phyloP scores from a whole-genome alignment of 2,888 invertebrate species.

The Drosophila subquinaria region DNA sequence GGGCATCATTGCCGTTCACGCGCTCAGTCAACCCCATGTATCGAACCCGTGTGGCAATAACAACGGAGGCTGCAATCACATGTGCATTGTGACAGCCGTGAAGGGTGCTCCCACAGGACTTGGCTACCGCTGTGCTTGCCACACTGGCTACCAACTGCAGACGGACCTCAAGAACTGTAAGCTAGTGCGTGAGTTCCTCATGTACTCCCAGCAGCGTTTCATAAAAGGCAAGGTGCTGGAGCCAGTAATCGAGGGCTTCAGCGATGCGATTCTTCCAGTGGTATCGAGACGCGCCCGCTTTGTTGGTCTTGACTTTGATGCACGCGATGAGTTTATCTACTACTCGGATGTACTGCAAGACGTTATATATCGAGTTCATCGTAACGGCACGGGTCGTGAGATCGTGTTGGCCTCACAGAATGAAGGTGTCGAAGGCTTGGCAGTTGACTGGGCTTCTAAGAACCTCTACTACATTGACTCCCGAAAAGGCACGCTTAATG shows the following conservation, averaged over 20 bases:
- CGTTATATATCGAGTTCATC: slow-evolving; percentile 94
- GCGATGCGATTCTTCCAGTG: slow-evolving; percentile 97
- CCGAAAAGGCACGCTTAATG: slow-evolving; percentile 96
- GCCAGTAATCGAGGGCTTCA: slow-evolving; percentile 95
- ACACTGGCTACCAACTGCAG: slow-evolving; percentile 93
- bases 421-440: slow-evolving; percentile 98
- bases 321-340: slow-evolving; percentile 95
- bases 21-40: slow-evolving; percentile 90
- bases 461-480: slow-evolving; percentile 98
- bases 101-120: slow-evolving; percentile 89
- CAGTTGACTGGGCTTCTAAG: slow-evolving; percentile 98
- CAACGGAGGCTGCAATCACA: slow-evolving; percentile 96
- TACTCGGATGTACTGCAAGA: slow-evolving; percentile 99
- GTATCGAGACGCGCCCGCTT: slow-evolving; percentile 96
- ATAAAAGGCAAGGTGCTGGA: slow-evolving; percentile 96
- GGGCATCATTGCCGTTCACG: slow-evolving; percentile 93
- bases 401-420: slow-evolving; percentile 98
- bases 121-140: slow-evolving; percentile 96
- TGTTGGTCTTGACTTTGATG: slow-evolving; percentile 97
- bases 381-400: slow-evolving; percentile 92
- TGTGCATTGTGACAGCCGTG: slow-evolving; percentile 95
- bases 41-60: slow-evolving; percentile 94
- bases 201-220: slow-evolving; percentile 98
- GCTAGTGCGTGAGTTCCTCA: slow-evolving; percentile 93
- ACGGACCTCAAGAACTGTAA: slow-evolving; percentile 92